phyloP scores from a whole-genome alignment of 2,888 invertebrate species.

The Clostera curtula region DNA sequence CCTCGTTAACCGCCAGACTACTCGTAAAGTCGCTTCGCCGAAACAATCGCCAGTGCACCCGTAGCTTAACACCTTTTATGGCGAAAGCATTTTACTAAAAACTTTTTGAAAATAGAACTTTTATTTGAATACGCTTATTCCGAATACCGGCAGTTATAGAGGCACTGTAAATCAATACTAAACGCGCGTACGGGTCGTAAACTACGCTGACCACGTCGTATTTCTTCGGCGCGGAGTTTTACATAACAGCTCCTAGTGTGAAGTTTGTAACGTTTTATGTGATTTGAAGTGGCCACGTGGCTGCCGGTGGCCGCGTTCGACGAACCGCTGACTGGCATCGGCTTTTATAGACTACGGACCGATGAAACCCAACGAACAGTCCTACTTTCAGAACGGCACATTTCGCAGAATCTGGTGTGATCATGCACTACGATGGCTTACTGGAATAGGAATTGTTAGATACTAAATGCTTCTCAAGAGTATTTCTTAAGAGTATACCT shows the following conservation, averaged over 20 bases:
- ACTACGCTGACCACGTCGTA: constrained; percentile 28
- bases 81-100: constrained; percentile 4
- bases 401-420: constrained; percentile 39
- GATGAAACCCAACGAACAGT: constrained; percentile 62
- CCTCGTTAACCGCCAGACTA: constrained; percentile 59
- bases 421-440: constrained; percentile 14
- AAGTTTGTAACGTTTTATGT: constrained; percentile 41
- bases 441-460: constrained; percentile 25
- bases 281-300: constrained; percentile 45
- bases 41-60: constrained; percentile 44
- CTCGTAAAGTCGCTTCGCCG: constrained; percentile 63
- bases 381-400: constrained; percentile 36
- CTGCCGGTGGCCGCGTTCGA: constrained; percentile 50
- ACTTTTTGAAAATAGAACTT: constrained; percentile 15
- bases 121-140: constrained; percentile 25
- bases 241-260: constrained; percentile 27
- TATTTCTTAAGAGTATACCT: constrained; percentile 13
- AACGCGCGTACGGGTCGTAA: constrained; percentile 23
- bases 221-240: constrained; percentile 26
- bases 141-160: constrained; percentile 21
- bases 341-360: constrained; percentile 66
- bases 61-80: constrained; percentile 21
- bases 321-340: too few species aligned
- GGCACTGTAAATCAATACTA: constrained; percentile 25
- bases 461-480: constrained; percentile 16